Evolutionary conservation across 2,888 invertebrate species (phyloP).

Genomic region (Hirtodrosophila duncani): DNA sequence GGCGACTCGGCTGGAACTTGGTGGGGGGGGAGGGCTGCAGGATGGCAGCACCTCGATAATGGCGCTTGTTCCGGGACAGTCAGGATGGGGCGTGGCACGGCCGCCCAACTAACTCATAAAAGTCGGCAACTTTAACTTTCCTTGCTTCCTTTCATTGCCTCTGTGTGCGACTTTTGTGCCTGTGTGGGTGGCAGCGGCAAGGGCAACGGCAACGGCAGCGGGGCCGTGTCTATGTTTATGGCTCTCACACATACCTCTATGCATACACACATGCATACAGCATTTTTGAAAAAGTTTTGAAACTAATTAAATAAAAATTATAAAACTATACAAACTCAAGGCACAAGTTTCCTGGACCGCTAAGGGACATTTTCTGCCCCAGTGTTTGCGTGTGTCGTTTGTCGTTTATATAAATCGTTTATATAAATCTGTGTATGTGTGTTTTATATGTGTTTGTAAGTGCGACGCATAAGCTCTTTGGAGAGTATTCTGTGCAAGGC

Average conservation of each 20-base stretch:
- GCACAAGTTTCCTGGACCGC: constrained; percentile 47
- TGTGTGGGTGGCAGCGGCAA: too few relatives aligned
- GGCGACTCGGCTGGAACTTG: too few relatives aligned
- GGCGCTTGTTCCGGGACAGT: constrained; percentile 23
- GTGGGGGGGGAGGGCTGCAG: background rate
- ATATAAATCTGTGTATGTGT: constrained; percentile 1
- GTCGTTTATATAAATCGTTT: too few relatives aligned
- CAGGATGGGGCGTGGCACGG: constrained; percentile 16
- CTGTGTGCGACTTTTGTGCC: constrained; percentile 23
- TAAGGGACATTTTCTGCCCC: constrained; percentile 50
- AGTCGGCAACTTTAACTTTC: constrained; percentile 63
- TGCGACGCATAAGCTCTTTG: constrained; percentile 28
- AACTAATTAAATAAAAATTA: constrained; percentile 74
- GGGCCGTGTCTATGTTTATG: constrained; percentile 28
- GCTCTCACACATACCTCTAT: constrained; percentile 15
- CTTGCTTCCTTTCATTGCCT: constrained; percentile 27
- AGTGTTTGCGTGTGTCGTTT: constrained; percentile 1
- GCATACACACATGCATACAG: constrained; percentile 20
- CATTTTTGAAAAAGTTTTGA: constrained; percentile 63
- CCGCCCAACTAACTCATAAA: constrained; percentile 61
- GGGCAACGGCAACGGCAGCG: too few relatives aligned
- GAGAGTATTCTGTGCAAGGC: too few relatives aligned
- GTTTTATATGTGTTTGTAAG: constrained; percentile 10
- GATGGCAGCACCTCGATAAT: constrained; percentile 38
- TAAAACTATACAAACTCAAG: constrained; percentile 69